Percentiles rank a stretch among this genome's conserved stretches.
Conservation (phyloP, 2,113 vertebrate genomes). For the Thalassarche chlororhynchos region DNA sequence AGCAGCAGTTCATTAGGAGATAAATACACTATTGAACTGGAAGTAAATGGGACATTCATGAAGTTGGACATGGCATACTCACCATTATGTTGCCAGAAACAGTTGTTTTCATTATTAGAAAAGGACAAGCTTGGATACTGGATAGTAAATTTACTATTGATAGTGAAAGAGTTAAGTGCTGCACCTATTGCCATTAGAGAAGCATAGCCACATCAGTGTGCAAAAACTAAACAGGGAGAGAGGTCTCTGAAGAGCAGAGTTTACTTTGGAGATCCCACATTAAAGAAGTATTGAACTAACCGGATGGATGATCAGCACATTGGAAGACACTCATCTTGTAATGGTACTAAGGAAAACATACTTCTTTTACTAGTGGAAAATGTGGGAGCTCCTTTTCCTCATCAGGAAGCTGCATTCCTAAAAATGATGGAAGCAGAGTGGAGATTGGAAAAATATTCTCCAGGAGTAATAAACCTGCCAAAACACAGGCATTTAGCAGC, state of each 20-base stretch:
- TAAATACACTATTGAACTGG: not conserved
- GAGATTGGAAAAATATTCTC: not conserved
- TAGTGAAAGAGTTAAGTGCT: not conserved
- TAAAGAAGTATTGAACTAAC: not conserved
- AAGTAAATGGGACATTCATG: not conserved
- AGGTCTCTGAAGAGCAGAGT: not conserved
- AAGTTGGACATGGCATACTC: not conserved
- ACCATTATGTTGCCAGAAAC: not conserved
- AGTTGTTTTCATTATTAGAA: not conserved
- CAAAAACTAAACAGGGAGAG: not conserved
- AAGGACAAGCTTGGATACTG: not conserved
- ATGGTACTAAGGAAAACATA: not conserved
- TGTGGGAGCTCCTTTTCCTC: not conserved
- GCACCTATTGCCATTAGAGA: not conserved
- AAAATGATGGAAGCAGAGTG: not conserved
- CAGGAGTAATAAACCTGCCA: not conserved
- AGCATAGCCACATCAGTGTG: not conserved
- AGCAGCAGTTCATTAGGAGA: not conserved
- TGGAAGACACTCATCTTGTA: not conserved
- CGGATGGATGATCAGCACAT: not conserved
- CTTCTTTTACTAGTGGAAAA: not conserved
- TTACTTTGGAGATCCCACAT: not conserved
- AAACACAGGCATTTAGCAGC: not conserved
- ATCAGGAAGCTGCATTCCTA: not conserved
- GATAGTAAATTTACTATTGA: not conserved